A percentile compares a stretch with the other conserved stretches of the same genome.
phyloP scores from a whole-genome alignment of 2,797 vertebrate species.

The Anguilla anguilla region DNA sequence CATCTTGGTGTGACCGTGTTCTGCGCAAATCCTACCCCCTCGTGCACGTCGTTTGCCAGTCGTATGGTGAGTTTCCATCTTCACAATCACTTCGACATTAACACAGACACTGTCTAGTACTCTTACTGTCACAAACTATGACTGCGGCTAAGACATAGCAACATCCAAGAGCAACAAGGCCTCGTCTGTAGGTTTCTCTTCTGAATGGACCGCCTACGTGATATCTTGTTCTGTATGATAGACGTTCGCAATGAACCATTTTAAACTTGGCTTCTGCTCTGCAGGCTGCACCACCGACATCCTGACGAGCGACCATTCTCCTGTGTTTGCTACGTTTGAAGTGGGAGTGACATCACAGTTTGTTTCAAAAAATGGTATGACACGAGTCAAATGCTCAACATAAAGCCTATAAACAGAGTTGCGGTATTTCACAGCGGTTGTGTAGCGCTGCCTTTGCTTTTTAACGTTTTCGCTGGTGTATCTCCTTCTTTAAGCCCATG shows the following conservation, averaged over 20 bases:
- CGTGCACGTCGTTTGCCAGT: constrained; percentile 92
- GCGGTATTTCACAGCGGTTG: too few relatives aligned
- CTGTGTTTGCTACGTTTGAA: constrained; percentile 95
- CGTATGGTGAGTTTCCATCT: constrained; percentile 83
- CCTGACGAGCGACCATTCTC: constrained; percentile 95
- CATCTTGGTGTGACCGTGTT: constrained; percentile 97
- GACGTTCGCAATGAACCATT: neutral
- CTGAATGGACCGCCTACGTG: neutral
- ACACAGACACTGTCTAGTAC: neutral
- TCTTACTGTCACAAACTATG: neutral
- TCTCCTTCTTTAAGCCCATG: neutral
- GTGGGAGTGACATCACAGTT: constrained; percentile 96
- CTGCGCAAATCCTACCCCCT: constrained; percentile 94
- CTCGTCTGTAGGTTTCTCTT: neutral
- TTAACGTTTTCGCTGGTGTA: neutral
- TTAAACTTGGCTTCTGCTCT: constrained; percentile 21
- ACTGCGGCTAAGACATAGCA: neutral
- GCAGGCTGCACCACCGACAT: constrained; percentile 93
- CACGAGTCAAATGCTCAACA: neutral
- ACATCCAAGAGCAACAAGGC: too few relatives aligned
- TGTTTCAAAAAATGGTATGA: constrained; percentile 93
- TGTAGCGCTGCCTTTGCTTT: neutral
- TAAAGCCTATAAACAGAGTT: neutral
- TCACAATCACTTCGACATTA: neutral
- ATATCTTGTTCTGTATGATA: neutral